A percentile compares a stretch with the other conserved stretches of the same genome.
Conservation (phyloP, 2,888 invertebrate genomes). For the Diloba caeruleocephala region DNA sequence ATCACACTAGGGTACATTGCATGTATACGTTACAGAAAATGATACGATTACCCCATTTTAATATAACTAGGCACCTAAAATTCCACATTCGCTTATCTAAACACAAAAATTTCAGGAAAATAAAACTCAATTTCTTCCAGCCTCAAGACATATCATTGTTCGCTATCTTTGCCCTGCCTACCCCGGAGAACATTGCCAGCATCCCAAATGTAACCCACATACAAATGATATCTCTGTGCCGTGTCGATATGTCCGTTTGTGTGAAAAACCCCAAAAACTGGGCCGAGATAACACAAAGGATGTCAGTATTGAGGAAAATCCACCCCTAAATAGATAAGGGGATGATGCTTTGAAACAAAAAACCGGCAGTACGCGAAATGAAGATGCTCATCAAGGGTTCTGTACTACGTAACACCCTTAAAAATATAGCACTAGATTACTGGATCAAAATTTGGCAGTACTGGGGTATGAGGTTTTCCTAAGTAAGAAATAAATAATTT, state of each 20-base stretch:
- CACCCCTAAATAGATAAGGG: slow-evolving; percentile 41
- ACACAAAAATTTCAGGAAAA: slow-evolving; percentile 10
- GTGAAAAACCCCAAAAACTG: slow-evolving; percentile 30
- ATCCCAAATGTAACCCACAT: slow-evolving; percentile 18
- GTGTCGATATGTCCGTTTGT: slow-evolving; percentile 46
- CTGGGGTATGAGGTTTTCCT: too few species aligned
- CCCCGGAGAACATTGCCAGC: background rate
- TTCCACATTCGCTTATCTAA: slow-evolving; percentile 20
- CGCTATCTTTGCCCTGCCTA: slow-evolving; percentile 23
- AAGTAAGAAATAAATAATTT: too few species aligned
- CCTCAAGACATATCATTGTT: slow-evolving; percentile 29
- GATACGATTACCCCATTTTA: too few species aligned
- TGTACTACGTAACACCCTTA: background rate
- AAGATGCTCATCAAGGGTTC: slow-evolving; percentile 9
- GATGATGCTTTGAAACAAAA: slow-evolving; percentile 39
- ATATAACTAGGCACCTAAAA: slow-evolving; percentile 1
- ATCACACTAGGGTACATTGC: too few species aligned
- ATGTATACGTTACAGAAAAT: too few species aligned
- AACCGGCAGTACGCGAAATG: background rate
- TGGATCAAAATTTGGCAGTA: too few species aligned
- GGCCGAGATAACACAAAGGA: slow-evolving; percentile 32
- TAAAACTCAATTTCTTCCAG: slow-evolving; percentile 19
- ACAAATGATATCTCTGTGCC: slow-evolving; percentile 43
- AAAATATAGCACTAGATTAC: too few species aligned
- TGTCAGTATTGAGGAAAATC: slow-evolving; percentile 42